A percentile compares a stretch with the other conserved stretches of the same genome.
These are phyloP conservation scores for Florisuga fusca DNA, from an alignment of 2,797 vertebrate genomes.

Conservation along the genomic window DNA sequence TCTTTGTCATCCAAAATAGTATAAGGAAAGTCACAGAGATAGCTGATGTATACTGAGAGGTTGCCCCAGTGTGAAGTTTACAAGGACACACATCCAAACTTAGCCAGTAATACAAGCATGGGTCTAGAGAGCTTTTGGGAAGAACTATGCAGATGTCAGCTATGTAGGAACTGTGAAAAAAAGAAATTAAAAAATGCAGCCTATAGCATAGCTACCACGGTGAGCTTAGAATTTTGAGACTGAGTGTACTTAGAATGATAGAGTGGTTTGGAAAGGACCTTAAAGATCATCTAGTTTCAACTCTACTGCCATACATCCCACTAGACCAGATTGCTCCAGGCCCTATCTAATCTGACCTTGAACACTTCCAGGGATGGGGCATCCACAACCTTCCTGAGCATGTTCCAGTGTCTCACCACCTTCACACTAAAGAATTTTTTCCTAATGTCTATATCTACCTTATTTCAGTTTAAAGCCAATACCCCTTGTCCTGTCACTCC, in stretches of 20 bases:
- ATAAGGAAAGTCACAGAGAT: background rate
- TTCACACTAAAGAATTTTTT: no score
- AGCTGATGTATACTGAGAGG: background rate
- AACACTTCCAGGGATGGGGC: no score
- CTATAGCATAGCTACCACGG: background rate
- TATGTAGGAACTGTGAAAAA: background rate
- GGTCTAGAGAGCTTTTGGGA: background rate
- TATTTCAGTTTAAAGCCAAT: no score
- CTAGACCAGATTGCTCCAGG: background rate
- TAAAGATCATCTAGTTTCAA: no score
- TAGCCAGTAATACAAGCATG: background rate
- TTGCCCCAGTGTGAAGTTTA: background rate
- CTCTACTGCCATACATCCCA: no score
- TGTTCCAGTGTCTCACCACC: no score
- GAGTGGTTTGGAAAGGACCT: no score
- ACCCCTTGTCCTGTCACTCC: no score
- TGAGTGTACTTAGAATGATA: background rate
- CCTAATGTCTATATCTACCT: no score
- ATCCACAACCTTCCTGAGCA: no score
- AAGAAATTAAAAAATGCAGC: background rate
- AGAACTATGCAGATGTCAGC: background rate
- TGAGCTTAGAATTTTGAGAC: background rate
- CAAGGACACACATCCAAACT: background rate
- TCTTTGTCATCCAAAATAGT: background rate
- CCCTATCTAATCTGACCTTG: no score